Conservation (phyloP, 2,888 invertebrate genomes). For the Diarsia brunnea region DNA sequence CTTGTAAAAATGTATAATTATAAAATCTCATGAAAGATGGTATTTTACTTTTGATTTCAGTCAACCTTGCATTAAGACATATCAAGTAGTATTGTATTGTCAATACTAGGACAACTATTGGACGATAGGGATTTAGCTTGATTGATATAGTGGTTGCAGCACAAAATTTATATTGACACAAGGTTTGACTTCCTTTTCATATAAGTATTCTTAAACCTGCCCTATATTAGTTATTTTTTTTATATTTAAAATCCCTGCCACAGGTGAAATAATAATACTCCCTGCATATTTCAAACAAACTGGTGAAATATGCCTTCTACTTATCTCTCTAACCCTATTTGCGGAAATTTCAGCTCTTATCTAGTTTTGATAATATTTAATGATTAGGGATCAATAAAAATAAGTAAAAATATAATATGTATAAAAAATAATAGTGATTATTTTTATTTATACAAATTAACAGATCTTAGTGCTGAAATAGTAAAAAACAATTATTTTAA, state of each 20-base stretch:
- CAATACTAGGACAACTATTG: background rate
- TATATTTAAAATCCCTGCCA: too few species aligned
- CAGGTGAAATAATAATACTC: background rate
- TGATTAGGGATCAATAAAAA: background rate
- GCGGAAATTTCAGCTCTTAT: background rate
- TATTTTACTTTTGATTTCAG: background rate
- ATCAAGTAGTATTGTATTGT: background rate
- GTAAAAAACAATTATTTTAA: conserved; percentile 86
- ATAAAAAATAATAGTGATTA: conserved; percentile 83
- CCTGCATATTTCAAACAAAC: background rate
- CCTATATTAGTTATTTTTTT: background rate
- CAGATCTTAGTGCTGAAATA: conserved; percentile 90
- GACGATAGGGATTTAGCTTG: background rate
- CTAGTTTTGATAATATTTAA: background rate
- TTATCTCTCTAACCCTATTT: background rate
- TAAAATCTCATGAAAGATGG: conserved; percentile 24
- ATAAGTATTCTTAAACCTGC: background rate
- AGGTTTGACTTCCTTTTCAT: background rate
- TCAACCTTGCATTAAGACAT: background rate
- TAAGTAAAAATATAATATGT: conserved; percentile 60
- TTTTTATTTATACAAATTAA: conserved; percentile 88
- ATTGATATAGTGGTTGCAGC: background rate
- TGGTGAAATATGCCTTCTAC: background rate
- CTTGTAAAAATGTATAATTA: conserved; percentile 51
- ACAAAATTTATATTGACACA: too few species aligned